Conservation (phyloP, 2,113 vertebrate species). For the Pardalotus punctatus region DNA sequence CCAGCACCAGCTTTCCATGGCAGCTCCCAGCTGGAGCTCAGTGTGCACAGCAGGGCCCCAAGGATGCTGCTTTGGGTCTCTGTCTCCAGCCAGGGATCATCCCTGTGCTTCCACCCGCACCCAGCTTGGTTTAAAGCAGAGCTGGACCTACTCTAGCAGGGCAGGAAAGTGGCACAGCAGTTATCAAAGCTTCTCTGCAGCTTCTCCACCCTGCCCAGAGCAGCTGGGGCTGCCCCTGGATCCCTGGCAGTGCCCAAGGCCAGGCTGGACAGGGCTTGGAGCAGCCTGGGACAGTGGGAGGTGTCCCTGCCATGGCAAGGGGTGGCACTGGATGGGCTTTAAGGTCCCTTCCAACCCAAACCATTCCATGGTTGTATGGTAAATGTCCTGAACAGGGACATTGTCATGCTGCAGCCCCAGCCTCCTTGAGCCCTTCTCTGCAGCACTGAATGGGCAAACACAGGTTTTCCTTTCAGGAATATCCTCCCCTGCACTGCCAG, state of each 20-base stretch:
- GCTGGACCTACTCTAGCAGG: not conserved
- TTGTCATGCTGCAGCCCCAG: not conserved
- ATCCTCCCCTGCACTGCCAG: not conserved
- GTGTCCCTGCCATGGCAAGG: not conserved
- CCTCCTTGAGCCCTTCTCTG: not conserved
- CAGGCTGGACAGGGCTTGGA: not conserved
- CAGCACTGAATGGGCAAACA: not conserved
- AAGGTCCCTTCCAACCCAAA: not conserved
- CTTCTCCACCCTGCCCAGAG: not conserved
- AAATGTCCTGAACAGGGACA: not conserved
- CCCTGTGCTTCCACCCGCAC: not conserved
- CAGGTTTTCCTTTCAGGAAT: not conserved
- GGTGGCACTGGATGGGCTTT: not conserved
- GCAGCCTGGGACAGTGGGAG: not conserved
- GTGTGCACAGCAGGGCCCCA: too few relatives aligned
- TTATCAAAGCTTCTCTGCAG: not conserved
- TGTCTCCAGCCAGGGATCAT: not conserved
- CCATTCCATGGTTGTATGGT: not conserved
- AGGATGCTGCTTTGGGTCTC: accelerated
- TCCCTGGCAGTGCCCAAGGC: not conserved
- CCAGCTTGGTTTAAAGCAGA: not conserved
- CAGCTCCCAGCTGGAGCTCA: too few relatives aligned
- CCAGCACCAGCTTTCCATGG: not conserved
- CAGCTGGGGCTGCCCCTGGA: not conserved
- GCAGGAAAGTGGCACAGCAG: not conserved